phyloP scores from a whole-genome alignment of 2,888 invertebrate genomes.

The Lithophane socia region DNA sequence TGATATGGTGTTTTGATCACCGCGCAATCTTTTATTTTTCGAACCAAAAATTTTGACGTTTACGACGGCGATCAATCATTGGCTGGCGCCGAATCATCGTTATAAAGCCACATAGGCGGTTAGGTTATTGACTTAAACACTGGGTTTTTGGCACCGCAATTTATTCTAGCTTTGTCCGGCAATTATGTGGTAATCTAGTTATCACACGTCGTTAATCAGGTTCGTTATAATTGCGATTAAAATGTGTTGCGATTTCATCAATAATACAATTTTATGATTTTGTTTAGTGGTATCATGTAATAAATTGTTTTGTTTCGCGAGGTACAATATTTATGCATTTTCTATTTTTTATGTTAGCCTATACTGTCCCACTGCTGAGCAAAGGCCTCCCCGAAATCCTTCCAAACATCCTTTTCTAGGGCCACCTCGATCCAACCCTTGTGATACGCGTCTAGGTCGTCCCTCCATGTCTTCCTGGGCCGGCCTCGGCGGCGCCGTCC shows the following conservation, averaged over 20 bases:
- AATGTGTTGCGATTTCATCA: neutral
- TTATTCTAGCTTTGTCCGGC: constrained; percentile 57
- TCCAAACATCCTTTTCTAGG: too few species aligned
- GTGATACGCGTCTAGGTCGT: too few species aligned
- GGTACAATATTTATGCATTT: too few species aligned
- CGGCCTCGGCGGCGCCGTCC: too few species aligned
- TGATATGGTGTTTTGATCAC: constrained; percentile 75
- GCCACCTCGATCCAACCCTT: too few species aligned
- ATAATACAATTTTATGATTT: neutral
- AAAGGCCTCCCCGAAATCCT: too few species aligned
- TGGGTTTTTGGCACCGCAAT: constrained; percentile 65
- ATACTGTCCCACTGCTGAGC: too few species aligned
- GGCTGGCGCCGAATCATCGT: constrained; percentile 80
- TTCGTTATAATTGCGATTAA: constrained; percentile 24
- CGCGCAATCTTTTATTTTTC: constrained; percentile 75
- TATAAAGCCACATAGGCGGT: constrained; percentile 73
- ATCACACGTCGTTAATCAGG: constrained; percentile 63
- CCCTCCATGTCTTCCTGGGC: too few species aligned
- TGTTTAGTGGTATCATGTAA: neutral
- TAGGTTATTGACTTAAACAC: constrained; percentile 75
- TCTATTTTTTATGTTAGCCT: too few species aligned
- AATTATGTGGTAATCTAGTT: constrained; percentile 58
- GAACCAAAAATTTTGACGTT: constrained; percentile 77
- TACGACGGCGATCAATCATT: constrained; percentile 82
- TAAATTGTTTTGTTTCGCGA: neutral